Base-by-base conservation (phyloP, 2,888 invertebrate species). In the Drosophila anceps region DNA sequence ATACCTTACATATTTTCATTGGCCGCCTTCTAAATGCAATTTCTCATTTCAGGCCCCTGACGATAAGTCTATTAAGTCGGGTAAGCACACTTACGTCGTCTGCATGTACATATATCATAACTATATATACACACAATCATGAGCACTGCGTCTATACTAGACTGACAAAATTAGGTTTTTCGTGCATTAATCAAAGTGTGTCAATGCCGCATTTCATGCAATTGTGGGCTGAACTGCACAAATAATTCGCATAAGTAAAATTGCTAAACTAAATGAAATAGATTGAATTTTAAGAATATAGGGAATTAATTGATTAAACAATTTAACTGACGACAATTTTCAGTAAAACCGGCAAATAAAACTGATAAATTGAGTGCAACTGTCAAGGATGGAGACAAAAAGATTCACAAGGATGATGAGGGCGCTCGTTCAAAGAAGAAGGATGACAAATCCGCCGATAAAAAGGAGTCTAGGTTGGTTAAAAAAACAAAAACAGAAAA, bases 381-480 rank as follows among this genome's bases (percentile, higher is more conserved):
- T 46, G 71, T 76, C n/a, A 82, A 71, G 50, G 91, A 90, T 41
- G 88, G 84, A 27, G 91, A 90, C 29, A 90, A 91, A 69, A 91
- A 91, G 43, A 79, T 43, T 59, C 70, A 80, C 39, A 89, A 90
- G 64, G 91, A 90, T 12, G 91, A 91, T 12, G 82, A 89, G 9
- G 53, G 54, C 4, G 33, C 79, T 15, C 85, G 84, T 18, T 69
- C 75, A 31, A 87, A 90, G 70, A 90, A 88, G 68, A 91, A 75
- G 93, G 94, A 94, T 92, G 94, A 84, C 90, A 94, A 91, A 76
- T 75, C 91, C 62, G 93, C 94, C 72, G 93, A 92, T 53, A 92
- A 92, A 92, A 95, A 94, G 92, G 91, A 95, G 84, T 93, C 94
- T 93, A 93, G 94, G 94, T 94, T 93, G 69, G 88, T 93, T 93